phyloP scores from a whole-genome alignment of 2,888 invertebrate genomes.

The Salticus scenicus region DNA sequence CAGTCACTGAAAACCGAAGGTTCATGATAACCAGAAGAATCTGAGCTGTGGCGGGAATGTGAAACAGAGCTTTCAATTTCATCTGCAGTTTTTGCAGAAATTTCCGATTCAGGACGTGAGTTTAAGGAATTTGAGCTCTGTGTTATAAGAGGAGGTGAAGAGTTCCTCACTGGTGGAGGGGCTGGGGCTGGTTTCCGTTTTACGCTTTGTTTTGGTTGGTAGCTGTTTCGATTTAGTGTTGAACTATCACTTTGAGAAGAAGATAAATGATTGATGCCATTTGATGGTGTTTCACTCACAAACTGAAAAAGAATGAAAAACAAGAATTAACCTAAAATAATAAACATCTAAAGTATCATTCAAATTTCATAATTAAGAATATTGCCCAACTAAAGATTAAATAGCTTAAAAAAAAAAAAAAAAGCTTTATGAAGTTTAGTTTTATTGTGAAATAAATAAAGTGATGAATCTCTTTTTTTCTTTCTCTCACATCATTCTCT shows the following conservation, averaged over 20 bases:
- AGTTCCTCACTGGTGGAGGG: constrained; percentile 74
- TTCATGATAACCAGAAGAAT: constrained; percentile 84
- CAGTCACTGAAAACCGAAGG: constrained; percentile 82
- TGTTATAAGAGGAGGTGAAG: constrained; percentile 72
- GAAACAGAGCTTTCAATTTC: constrained; percentile 74
- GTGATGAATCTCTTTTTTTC: no score
- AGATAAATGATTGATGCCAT: constrained; percentile 76
- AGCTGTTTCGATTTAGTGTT: constrained; percentile 34
- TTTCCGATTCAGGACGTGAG: constrained; percentile 64
- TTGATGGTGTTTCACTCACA: constrained; percentile 22
- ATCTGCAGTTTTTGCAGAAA: constrained; percentile 56
- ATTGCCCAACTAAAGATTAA: no score
- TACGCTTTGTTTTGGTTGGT: constrained; percentile 48
- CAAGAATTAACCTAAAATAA: not conserved
- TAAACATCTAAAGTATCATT: no score
- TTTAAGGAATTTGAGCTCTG: constrained; percentile 71
- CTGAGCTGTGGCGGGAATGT: constrained; percentile 84
- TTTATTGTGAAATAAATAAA: no score
- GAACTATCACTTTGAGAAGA: constrained; percentile 80
- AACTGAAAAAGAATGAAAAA: constrained; percentile 45
- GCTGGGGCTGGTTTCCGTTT: constrained; percentile 72
- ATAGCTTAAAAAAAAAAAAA: no score
- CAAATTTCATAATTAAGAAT: no score
- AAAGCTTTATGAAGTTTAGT: no score
- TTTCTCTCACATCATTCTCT: no score